These are phyloP conservation scores for Lasius fuliginosus DNA, from an alignment of 2,888 invertebrate species.

Conservation along the genomic window DNA sequence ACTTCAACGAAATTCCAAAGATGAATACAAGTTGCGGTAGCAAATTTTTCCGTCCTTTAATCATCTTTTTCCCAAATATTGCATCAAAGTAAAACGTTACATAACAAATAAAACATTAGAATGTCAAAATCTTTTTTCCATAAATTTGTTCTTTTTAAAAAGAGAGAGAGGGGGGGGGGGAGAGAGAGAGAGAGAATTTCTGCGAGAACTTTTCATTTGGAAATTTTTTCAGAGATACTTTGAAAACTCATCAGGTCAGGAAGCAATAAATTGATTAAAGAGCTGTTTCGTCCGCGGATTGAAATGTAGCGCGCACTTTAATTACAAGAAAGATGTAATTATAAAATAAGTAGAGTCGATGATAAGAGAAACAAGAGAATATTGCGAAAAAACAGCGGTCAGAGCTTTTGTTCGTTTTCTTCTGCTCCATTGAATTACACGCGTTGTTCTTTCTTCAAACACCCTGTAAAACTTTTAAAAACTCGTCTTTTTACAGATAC, in stretches of 20 bases:
- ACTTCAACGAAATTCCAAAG: constrained; percentile 18
- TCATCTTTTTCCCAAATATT: neutral
- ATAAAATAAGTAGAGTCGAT: constrained; percentile 13
- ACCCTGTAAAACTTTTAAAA: neutral
- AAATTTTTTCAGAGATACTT: neutral
- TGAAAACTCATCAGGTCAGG: neutral
- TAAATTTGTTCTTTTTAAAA: neutral
- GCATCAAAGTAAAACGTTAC: neutral
- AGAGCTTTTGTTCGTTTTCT: constrained; percentile 1
- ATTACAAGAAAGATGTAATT: constrained; percentile 25
- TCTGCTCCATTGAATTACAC: neutral
- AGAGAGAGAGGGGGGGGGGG: too few relatives aligned
- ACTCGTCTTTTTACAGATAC: neutral
- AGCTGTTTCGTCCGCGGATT: neutral
- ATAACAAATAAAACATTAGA: neutral
- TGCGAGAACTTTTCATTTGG: neutral
- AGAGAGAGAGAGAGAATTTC: too few relatives aligned
- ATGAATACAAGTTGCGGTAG: neutral
- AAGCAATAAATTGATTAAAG: constrained; percentile 39
- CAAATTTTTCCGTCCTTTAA: neutral
- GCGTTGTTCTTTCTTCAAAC: constrained; percentile 19
- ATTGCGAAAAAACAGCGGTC: neutral
- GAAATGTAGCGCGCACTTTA: neutral
- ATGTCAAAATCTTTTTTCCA: neutral
- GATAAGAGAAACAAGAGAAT: constrained; percentile 5